Percentiles rank a stretch among this genome's conserved stretches.
Evolutionary conservation across 2,888 invertebrate genomes (phyloP).

Genomic region (Pollenia labialis): DNA sequence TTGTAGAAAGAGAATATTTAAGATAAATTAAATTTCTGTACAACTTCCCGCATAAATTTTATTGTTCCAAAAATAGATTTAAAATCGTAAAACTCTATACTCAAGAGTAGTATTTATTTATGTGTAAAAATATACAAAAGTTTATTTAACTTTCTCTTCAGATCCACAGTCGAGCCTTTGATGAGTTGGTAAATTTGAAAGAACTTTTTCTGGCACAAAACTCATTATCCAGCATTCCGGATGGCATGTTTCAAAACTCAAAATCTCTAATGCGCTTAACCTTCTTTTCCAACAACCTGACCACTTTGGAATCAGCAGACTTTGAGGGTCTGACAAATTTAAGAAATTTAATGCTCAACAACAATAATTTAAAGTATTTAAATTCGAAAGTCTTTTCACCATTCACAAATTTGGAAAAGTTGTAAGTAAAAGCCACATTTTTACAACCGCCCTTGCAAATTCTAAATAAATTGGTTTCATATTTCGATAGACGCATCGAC

Average conservation of each 20-base stretch:
- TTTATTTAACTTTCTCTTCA: constrained; percentile 43
- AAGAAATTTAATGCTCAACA: constrained; percentile 86
- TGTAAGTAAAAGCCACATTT: constrained; percentile 82
- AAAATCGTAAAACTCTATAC: too few species aligned
- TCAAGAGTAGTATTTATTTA: too few species aligned
- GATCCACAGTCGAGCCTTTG: constrained; percentile 84
- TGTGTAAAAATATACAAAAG: too few species aligned
- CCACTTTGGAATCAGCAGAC: constrained; percentile 83
- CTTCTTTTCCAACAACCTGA: constrained; percentile 85
- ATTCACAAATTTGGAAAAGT: constrained; percentile 84
- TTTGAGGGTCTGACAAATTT: constrained; percentile 85
- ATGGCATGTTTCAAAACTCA: constrained; percentile 84
- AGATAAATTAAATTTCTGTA: too few species aligned
- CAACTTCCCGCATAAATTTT: background rate
- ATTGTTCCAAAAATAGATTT: too few species aligned
- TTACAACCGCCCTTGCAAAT: too few species aligned
- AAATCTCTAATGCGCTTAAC: constrained; percentile 85
- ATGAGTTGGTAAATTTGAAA: constrained; percentile 83
- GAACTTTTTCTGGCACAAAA: constrained; percentile 86
- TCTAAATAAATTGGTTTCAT: constrained; percentile 70
- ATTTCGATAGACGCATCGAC: constrained; percentile 85
- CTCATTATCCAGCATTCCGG: constrained; percentile 84
- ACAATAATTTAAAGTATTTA: constrained; percentile 85
- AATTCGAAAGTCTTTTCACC: constrained; percentile 83
- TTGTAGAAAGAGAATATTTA: too few species aligned